Percentiles rank a stretch among this genome's conserved stretches.
Evolutionary conservation across 2,888 invertebrate species (phyloP).

Genomic region (Drosophila lutescens): DNA sequence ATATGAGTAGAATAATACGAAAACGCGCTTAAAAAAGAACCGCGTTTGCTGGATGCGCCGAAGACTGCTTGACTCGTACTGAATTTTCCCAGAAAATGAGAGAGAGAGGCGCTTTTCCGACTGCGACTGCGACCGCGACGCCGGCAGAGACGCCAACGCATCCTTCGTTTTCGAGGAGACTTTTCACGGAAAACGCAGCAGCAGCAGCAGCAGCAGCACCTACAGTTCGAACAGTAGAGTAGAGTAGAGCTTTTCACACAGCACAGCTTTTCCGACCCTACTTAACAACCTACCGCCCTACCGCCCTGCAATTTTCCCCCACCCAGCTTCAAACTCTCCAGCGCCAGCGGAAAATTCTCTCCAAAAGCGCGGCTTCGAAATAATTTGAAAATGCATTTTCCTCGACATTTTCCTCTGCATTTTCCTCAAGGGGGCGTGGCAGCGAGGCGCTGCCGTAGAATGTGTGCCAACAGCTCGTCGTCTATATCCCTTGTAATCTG

Average conservation of each 20-base stretch:
- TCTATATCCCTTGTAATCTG: slow-evolving; percentile 40
- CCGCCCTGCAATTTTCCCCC: slow-evolving; percentile 2
- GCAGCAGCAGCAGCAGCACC: neutral
- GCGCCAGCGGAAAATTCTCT: slow-evolving; percentile 16
- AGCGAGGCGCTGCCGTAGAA: slow-evolving; percentile 2
- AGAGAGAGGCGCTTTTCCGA: slow-evolving; percentile 24
- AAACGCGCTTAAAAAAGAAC: slow-evolving; percentile 85
- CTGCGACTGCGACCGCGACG: slow-evolving; percentile 27
- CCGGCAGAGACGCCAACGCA: slow-evolving; percentile 63
- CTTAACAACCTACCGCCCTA: too few species aligned
- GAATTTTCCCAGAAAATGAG: slow-evolving; percentile 52
- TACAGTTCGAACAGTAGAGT: slow-evolving; percentile 9
- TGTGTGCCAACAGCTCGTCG: slow-evolving; percentile 44
- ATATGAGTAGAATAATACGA: slow-evolving; percentile 85
- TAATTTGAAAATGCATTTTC: slow-evolving; percentile 48
- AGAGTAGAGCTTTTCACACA: slow-evolving; percentile 36
- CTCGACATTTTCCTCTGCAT: neutral
- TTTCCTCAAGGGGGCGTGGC: neutral
- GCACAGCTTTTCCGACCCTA: slow-evolving; percentile 48
- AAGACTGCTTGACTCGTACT: slow-evolving; percentile 85
- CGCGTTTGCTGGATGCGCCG: slow-evolving; percentile 85
- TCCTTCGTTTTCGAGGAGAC: slow-evolving; percentile 79
- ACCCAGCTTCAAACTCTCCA: slow-evolving; percentile 53
- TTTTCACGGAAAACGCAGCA: slow-evolving; percentile 35
- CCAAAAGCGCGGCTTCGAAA: slow-evolving; percentile 27